Base-by-base conservation (phyloP, 2,888 invertebrate genomes). In the Drosophila austrosaltans region DNA sequence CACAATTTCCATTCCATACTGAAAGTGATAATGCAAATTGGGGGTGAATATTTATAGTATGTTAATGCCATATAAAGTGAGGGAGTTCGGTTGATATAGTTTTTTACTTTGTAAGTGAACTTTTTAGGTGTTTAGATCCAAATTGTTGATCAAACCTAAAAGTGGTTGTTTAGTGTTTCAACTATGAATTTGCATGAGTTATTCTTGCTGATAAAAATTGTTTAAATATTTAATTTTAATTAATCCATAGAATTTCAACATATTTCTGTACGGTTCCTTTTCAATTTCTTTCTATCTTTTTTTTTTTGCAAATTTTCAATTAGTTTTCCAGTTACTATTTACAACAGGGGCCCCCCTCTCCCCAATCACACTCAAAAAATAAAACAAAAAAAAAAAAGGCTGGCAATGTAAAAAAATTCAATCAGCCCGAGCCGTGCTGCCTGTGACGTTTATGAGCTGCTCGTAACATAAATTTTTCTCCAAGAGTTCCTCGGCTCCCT, bases 381-480 rank as follows among this genome's bases (percentile, higher is more conserved):
- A 32, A 32, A 32, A n/a, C n/a, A n/a, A 16, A 32, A 5, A 32
- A 36, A 36, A 36, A 28, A 57, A 69, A 58, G 39, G 53, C 53
- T 44, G 53, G 70, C 58, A 63, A 30, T 54, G 69, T 42, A 56
- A 63, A 70, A 16, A 70, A 70, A 70, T 70, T 81, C 81, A 81
- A 81, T 81, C 81, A 81, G 71, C 77, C 70, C 25, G 22, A 69
- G 67, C 68, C 65, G 63, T 39, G 57, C 57, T 39, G 57, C 57
- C 25, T 39, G 39, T 63, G 82, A 82, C 84, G 72, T 83, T 81
- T 81, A 81, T 83, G 81, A 81, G 84, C 79, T 10, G 66, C 69
- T 66, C 72, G 79, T 64, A 77, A 72, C 81, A 83, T 81, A 81
- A 83, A 82, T 84, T 81, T 64, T 36, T 53, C 57, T 60, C 58